Evolutionary conservation across 2,797 vertebrate species (phyloP), one percentile per base, ranked within the genome.

Genomic region (Myotis daubentonii): DNA sequence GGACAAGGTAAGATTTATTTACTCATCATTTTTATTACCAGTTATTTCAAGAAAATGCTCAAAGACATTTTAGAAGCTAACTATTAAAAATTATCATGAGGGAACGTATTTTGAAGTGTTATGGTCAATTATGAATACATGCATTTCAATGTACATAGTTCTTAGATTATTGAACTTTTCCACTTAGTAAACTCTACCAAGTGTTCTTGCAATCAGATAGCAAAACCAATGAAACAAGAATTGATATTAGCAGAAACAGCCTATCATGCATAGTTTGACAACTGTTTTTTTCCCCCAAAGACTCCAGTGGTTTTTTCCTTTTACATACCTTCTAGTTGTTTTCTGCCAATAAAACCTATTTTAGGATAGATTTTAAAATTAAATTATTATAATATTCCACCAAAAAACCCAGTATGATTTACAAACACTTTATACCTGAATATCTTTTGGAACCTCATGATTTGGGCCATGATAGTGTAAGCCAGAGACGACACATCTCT

Each of bases 1-100:
- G 53, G 57, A 55, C 94, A 86, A 94, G 96, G 96, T 97, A 94
- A 94, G 96, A 72, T 74, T 83, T 33, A 53, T 25, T 53, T 82
- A 71, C n/a, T 36, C 23, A 3, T 60, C 38, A 44, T 81, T 70
- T 78, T 72, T 47, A 53, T 91, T 68, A 60, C 38, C 19, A 51
- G 62, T 72, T 68, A 82, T 28, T 33, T 88, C 9, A 47, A 57
- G 78, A 82, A 93, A 55, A 41, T 89, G 36, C 62, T 55, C 19
- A 53, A 38, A 20, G 71, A 66, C 38, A 38, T 71, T 57, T 91
- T 94, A 72, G 47, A 53, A 81, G 60, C 62, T 93, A 89, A 30
- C 36, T 79, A 15, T 82, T 93, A 72, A 87, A 94, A 89, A 65
- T 41, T 60, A 76, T 10, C 65, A 38, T 51, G 72, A 68, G 47